Evolutionary conservation across 2,888 invertebrate species (phyloP).

Genomic region (Melanotus villosus): DNA sequence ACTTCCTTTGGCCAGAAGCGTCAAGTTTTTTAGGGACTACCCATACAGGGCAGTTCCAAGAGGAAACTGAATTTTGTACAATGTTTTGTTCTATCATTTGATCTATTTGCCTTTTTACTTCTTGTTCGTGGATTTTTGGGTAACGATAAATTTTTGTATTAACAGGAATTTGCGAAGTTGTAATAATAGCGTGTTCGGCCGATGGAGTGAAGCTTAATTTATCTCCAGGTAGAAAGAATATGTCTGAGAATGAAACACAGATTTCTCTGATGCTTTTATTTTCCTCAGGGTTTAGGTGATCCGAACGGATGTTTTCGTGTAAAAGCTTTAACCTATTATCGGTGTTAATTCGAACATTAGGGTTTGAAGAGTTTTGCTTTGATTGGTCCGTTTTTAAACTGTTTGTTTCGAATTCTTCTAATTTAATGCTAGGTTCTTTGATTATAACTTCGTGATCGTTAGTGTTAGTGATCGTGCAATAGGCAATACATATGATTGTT

Average conservation of each 20-base stretch:
- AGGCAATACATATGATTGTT: background rate
- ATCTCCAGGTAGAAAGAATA: no score
- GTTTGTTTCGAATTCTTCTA: background rate
- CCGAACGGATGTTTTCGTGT: slow-evolving; percentile 4
- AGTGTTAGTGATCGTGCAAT: background rate
- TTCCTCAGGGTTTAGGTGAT: no score
- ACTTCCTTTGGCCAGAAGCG: no score
- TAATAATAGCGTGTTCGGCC: slow-evolving; percentile 58
- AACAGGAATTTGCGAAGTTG: slow-evolving; percentile 54
- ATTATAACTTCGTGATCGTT: background rate
- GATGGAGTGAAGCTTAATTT: slow-evolving; percentile 52
- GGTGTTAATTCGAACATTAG: no score
- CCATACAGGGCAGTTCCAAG: no score
- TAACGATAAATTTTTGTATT: slow-evolving; percentile 60
- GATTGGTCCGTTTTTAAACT: no score
- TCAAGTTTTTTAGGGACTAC: no score
- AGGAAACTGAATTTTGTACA: slow-evolving; percentile 51
- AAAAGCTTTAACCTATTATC: no score
- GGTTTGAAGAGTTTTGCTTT: no score
- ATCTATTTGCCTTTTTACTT: slow-evolving; percentile 58
- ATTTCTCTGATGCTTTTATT: slow-evolving; percentile 38
- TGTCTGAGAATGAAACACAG: slow-evolving; percentile 49
- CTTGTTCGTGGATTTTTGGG: slow-evolving; percentile 58
- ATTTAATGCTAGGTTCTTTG: background rate
- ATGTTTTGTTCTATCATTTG: slow-evolving; percentile 56